Evolutionary conservation across 2,797 vertebrate genomes (phyloP).

Genomic region (Margarornis squamiger): DNA sequence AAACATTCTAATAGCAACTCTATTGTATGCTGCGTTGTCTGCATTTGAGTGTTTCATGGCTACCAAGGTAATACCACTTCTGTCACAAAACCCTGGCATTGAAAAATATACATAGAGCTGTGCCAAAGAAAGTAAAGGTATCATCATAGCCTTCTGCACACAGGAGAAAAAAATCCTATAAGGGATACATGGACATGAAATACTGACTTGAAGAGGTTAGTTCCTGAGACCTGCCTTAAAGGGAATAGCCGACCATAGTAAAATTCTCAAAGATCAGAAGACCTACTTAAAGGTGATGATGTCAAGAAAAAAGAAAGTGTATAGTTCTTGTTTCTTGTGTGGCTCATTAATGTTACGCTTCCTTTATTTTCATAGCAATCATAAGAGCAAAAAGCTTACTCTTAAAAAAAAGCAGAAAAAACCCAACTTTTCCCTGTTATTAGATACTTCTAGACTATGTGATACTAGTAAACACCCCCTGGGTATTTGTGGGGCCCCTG

Average conservation of each 20-base stretch:
- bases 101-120: not conserved
- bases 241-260: not conserved
- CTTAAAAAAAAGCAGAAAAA: not conserved
- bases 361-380: not conserved
- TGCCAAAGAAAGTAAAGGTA: not conserved
- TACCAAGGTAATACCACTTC: not conserved
- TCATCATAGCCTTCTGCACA: not conserved
- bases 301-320: not conserved
- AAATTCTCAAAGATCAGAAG: not conserved
- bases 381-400: not conserved
- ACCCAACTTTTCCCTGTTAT: not conserved
- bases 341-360: not conserved
- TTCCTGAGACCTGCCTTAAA: not conserved
- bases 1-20: not conserved
- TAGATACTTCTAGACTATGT: not conserved
- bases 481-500: not conserved
- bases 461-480: not conserved
- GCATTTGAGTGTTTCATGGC: not conserved
- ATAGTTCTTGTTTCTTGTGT: not conserved
- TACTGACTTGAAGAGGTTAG: not conserved
- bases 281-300: not conserved
- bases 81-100: not conserved
- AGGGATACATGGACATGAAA: not conserved
- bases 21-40: not conserved
- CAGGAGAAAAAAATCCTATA: not conserved